These are phyloP conservation scores for Omphaloscelis lunosa DNA, from an alignment of 2,888 invertebrate genomes.

Conservation along the genomic window DNA sequence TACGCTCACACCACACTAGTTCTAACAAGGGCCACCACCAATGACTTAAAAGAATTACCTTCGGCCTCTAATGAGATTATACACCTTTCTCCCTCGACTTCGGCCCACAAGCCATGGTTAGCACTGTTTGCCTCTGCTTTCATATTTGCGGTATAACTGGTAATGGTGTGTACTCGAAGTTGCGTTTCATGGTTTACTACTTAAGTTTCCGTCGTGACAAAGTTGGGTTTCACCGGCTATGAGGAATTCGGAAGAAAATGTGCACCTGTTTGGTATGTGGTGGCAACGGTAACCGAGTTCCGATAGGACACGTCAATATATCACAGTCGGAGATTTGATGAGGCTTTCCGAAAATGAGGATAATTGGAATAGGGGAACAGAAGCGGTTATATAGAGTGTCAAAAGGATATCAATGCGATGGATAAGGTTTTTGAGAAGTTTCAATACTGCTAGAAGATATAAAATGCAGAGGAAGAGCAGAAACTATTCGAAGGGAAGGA, in stretches of 20 bases:
- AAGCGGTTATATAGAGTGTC: background rate
- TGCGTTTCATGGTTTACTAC: constrained; percentile 54
- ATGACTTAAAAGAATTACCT: constrained; percentile 78
- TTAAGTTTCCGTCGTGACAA: constrained; percentile 41
- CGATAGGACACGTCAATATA: background rate
- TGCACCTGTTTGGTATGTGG: constrained; percentile 22
- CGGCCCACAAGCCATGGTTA: constrained; percentile 59
- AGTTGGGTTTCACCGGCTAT: constrained; percentile 27
- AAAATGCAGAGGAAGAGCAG: background rate
- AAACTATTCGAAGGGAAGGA: background rate
- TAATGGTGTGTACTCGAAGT: constrained; percentile 39
- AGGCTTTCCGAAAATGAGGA: background rate
- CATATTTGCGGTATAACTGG: constrained; percentile 64
- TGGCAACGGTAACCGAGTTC: background rate
- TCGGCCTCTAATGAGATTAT: constrained; percentile 77
- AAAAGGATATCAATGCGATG: background rate
- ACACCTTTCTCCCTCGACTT: constrained; percentile 72
- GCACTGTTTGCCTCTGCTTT: constrained; percentile 58
- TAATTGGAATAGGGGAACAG: background rate
- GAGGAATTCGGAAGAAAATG: constrained; percentile 48
- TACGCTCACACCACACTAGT: constrained; percentile 28
- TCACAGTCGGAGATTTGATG: background rate
- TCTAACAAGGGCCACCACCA: constrained; percentile 72
- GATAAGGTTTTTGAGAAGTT: background rate
- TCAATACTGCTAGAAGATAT: background rate